Evolutionary conservation across 2,113 vertebrate species (phyloP).

Genomic region (Petrocephalus zakoni): DNA sequence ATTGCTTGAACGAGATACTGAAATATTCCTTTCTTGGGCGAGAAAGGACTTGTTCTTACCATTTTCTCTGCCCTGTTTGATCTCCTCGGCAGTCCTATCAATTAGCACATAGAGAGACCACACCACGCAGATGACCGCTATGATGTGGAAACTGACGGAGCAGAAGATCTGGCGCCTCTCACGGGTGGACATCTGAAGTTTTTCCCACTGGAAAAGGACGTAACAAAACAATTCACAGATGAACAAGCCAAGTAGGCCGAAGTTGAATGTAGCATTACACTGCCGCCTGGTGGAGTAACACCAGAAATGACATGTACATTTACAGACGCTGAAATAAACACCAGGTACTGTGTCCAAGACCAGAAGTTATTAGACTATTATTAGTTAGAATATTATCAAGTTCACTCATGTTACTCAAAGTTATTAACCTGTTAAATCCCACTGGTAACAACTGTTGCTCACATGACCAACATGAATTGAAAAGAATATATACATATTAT

Average conservation of each 20-base stretch:
- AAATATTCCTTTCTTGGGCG: background rate
- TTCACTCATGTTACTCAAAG: background rate
- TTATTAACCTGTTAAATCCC: too few relatives aligned
- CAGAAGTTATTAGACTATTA: background rate
- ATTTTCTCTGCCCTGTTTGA: slow-evolving; percentile 80
- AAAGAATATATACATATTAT: too few relatives aligned
- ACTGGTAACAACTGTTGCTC: too few relatives aligned
- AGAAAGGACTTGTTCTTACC: slow-evolving; percentile 59
- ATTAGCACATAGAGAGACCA: slow-evolving; percentile 87
- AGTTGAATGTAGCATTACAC: background rate
- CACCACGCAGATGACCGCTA: slow-evolving; percentile 83
- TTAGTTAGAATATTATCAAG: background rate
- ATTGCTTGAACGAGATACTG: background rate
- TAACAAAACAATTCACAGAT: background rate
- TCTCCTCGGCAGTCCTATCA: slow-evolving; percentile 82
- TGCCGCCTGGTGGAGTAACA: background rate
- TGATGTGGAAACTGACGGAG: slow-evolving; percentile 86
- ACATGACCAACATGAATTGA: too few relatives aligned
- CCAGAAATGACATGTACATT: background rate
- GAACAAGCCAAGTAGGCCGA: background rate
- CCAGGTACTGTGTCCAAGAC: background rate
- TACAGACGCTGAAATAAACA: background rate
- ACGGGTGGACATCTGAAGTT: slow-evolving; percentile 83
- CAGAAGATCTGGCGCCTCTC: slow-evolving; percentile 92
- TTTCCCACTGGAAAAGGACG: slow-evolving; percentile 80